Evolutionary conservation across 1,140 invertebrate species (phyloP).

Genomic region (Heliconius hewitsoni): DNA sequence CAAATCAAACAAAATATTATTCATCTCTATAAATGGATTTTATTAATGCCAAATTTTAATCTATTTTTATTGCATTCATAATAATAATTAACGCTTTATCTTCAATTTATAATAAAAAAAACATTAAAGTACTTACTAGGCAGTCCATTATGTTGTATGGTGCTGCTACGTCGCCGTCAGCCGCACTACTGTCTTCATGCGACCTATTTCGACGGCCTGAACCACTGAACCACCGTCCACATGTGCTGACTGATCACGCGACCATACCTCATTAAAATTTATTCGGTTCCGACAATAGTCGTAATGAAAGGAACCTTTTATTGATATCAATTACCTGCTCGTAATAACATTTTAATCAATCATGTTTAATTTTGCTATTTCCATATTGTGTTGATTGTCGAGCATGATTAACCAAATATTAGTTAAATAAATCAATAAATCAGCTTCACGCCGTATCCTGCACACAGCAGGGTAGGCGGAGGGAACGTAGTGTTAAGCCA

Average conservation of each 20-base stretch:
- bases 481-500: too few relatives aligned
- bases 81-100: too few relatives aligned
- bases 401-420: neutral
- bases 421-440: too few relatives aligned
- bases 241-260: neutral
- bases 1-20: neutral
- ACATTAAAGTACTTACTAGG: constrained; percentile 40
- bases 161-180: constrained; percentile 30
- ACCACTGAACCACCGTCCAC: constrained; percentile 9
- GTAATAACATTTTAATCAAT: neutral
- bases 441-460: too few relatives aligned
- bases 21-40: neutral
- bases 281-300: constrained; percentile 15
- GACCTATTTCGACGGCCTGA: constrained; percentile 27
- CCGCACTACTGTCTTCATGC: constrained; percentile 26
- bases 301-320: neutral
- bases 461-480: too few relatives aligned
- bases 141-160: constrained; percentile 45
- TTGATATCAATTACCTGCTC: neutral
- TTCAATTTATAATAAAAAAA: neutral
- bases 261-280: constrained; percentile 17
- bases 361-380: neutral
- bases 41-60: neutral
- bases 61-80: neutral
- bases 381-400: neutral